phyloP scores from a whole-genome alignment of 1,140 invertebrate species.

The Drosophila ambigua region DNA sequence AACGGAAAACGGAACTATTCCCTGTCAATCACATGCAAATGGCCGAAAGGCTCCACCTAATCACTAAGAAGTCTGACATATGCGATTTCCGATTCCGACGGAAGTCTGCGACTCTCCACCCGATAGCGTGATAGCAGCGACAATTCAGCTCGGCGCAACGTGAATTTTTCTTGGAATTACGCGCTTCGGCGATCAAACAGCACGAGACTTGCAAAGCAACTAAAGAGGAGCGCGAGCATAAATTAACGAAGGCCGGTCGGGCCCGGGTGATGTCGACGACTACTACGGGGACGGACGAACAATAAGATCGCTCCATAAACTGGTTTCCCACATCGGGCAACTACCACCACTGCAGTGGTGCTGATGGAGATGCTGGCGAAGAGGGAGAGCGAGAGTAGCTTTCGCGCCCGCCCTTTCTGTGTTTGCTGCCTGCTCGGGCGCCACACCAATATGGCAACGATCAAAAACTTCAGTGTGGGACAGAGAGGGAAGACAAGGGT shows the following conservation, averaged over 20 bases:
- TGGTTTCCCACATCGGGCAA: constrained; percentile 49
- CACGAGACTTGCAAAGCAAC: constrained; percentile 82
- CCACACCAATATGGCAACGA: constrained; percentile 76
- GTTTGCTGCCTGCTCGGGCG: constrained; percentile 45
- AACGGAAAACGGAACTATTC: not conserved
- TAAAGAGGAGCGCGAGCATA: constrained; percentile 79
- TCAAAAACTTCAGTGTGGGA: constrained; percentile 51
- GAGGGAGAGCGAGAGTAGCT: constrained; percentile 62
- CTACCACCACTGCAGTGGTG: constrained; percentile 29
- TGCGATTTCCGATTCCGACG: constrained; percentile 54
- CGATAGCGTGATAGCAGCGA: constrained; percentile 16
- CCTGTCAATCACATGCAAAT: constrained; percentile 12
- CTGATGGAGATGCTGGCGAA: constrained; percentile 33
- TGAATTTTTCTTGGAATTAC: constrained; percentile 72
- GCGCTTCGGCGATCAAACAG: constrained; percentile 78
- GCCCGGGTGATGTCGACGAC: constrained; percentile 50
- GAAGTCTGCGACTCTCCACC: constrained; percentile 49
- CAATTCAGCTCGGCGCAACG: constrained; percentile 20
- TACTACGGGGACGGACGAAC: constrained; percentile 45
- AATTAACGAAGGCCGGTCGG: constrained; percentile 80
- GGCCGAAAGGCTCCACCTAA: constrained; percentile 29
- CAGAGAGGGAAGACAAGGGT: constrained; percentile 27
- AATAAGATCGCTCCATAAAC: constrained; percentile 75
- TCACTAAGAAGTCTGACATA: constrained; percentile 4
- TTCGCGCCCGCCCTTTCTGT: constrained; percentile 71